Evolutionary conservation across 1,140 invertebrate species (phyloP).

Genomic region (Neuroterus valhalla): DNA sequence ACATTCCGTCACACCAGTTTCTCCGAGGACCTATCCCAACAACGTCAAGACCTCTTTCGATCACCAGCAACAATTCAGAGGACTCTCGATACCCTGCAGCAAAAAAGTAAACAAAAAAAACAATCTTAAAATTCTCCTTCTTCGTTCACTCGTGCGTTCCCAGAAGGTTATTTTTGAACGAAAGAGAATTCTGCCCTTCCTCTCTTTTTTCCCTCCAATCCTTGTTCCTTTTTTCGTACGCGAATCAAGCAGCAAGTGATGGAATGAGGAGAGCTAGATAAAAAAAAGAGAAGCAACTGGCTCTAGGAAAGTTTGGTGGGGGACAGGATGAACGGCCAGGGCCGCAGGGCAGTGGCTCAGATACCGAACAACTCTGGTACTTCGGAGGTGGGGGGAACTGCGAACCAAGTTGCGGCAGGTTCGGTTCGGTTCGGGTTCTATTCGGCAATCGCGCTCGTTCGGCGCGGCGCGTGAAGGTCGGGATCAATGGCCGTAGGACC

Average conservation of each 20-base stretch:
- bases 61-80: neutral
- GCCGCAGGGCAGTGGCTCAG: conserved; percentile 32
- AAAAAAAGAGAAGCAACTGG: conserved; percentile 16
- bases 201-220: conserved; percentile 38
- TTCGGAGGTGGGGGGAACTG: conserved; percentile 34
- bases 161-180: conserved; percentile 65
- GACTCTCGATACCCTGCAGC: neutral
- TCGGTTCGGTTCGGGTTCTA: conserved; percentile 64
- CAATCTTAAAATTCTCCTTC: conserved; percentile 45
- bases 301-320: conserved; percentile 18
- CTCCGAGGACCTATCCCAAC: neutral
- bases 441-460: conserved; percentile 72
- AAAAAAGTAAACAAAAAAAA: conserved; percentile 43
- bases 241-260: conserved; percentile 55
- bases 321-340: conserved; percentile 37
- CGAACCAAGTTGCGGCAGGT: conserved; percentile 63
- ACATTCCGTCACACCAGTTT: too few species aligned
- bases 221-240: conserved; percentile 44
- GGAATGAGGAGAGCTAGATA: conserved; percentile 38
- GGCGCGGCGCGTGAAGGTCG: conserved; percentile 75
- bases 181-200: conserved; percentile 53
- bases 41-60: neutral
- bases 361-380: conserved; percentile 28
- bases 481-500: conserved; percentile 75
- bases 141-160: conserved; percentile 49